phyloP scores from a whole-genome alignment of 2,113 vertebrate species.

The Mormyrus lacerda region DNA sequence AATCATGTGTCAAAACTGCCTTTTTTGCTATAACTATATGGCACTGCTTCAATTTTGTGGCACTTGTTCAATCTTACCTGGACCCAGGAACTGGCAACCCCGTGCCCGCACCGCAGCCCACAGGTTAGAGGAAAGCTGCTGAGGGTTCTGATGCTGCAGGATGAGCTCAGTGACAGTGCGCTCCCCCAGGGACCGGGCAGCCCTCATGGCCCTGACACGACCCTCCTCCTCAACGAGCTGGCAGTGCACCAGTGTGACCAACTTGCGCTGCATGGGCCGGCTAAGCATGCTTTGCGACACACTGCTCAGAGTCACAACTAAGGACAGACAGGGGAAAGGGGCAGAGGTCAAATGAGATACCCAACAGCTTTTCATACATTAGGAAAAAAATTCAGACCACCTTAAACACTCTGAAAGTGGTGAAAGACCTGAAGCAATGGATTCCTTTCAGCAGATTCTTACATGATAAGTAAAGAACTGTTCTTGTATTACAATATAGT shows the following conservation, averaged over 20 bases:
- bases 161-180: conserved; percentile 96
- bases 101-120: conserved; percentile 94
- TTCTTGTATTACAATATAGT: neutral
- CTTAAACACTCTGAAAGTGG: neutral
- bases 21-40: neutral
- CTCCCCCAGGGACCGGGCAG: conserved; percentile 88
- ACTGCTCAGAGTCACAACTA: conserved; percentile 84
- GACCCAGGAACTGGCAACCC: conserved; percentile 96
- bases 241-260: conserved; percentile 94
- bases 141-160: conserved; percentile 94
- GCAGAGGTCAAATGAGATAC: neutral
- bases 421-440: neutral
- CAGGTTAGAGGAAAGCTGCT: conserved; percentile 93
- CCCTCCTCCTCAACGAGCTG: conserved; percentile 97
- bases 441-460: neutral
- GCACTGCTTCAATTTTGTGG: neutral
- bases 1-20: neutral
- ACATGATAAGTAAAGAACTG: neutral
- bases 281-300: conserved; percentile 91
- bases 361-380: neutral
- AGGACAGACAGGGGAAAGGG: neutral
- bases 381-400: neutral
- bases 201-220: conserved; percentile 89
- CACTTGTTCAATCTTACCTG: conserved; percentile 69
- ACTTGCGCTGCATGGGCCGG: conserved; percentile 95